These are phyloP conservation scores for Drosophila paranaensis DNA, from an alignment of 2,888 invertebrate genomes.

Conservation along the genomic window DNA sequence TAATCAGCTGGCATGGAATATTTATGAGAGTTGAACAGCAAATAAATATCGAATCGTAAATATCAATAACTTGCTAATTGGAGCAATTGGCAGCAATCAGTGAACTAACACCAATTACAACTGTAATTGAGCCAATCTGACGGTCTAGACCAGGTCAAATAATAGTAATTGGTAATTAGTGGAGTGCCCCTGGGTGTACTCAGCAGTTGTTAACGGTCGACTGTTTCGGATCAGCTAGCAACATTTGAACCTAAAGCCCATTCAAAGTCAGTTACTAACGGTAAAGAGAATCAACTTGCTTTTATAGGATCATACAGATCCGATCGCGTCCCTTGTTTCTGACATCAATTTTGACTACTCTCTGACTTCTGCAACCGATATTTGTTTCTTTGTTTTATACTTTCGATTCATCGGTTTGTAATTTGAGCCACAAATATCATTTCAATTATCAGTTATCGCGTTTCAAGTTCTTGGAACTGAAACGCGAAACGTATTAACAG, in stretches of 20 bases:
- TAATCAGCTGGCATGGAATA: conserved; percentile 67
- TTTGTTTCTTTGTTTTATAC: neutral
- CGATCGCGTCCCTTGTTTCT: no score
- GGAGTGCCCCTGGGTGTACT: neutral
- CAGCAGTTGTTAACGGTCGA: neutral
- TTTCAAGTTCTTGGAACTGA: conserved; percentile 1
- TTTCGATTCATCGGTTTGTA: neutral
- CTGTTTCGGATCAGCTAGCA: neutral
- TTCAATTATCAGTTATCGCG: neutral
- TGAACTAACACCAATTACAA: conserved; percentile 7
- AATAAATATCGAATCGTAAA: conserved; percentile 10
- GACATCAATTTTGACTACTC: no score
- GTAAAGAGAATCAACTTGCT: no score
- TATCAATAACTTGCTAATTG: conserved; percentile 21
- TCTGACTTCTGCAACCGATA: neutral
- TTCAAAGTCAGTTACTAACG: no score
- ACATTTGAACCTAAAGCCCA: neutral
- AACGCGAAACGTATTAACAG: neutral
- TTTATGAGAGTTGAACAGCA: conserved; percentile 52
- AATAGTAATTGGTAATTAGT: conserved; percentile 1
- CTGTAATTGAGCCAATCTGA: conserved; percentile 25
- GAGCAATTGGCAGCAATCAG: conserved; percentile 19
- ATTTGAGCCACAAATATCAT: neutral
- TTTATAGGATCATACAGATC: no score
- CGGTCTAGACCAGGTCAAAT: neutral